A percentile compares a stretch with the other conserved stretches of the same genome.
phyloP scores from a whole-genome alignment of 2,113 vertebrate species.

The Ceyx margarethae region DNA sequence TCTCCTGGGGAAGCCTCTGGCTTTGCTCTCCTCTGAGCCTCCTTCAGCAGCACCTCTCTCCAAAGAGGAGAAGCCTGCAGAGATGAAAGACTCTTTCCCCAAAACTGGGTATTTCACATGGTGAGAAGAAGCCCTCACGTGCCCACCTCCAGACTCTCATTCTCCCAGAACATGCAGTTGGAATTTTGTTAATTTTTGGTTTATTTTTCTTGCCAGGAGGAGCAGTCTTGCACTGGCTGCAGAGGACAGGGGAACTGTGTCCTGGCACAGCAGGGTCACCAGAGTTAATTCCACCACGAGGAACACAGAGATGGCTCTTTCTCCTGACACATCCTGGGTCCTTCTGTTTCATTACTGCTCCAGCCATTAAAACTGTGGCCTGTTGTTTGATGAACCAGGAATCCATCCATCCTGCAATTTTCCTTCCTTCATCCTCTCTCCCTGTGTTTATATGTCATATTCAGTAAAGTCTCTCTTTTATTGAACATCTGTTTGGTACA shows the following conservation, averaged over 20 bases:
- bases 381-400: slow-evolving; percentile 17
- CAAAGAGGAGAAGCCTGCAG: background rate
- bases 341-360: slow-evolving; percentile 3
- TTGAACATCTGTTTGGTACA: slow-evolving; percentile 60
- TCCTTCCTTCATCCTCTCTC: slow-evolving; percentile 17
- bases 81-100: background rate
- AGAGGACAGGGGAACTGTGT: no score
- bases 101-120: background rate
- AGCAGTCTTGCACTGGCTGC: background rate
- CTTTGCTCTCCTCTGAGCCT: background rate
- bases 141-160: background rate
- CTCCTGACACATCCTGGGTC: background rate
- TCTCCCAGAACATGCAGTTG: background rate
- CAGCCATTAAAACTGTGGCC: background rate
- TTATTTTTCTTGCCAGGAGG: background rate
- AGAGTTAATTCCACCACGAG: no score
- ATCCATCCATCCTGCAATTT: slow-evolving; percentile 23
- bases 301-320: no score
- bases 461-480: slow-evolving; percentile 53
- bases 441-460: slow-evolving; percentile 32
- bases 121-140: background rate
- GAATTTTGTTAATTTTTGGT: background rate
- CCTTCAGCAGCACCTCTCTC: background rate
- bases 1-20: background rate
- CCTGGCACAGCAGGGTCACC: background rate